Base-by-base conservation (phyloP, 2,113 vertebrate genomes). In the rabbit (Oryctolagus cuniculus) region DNA sequence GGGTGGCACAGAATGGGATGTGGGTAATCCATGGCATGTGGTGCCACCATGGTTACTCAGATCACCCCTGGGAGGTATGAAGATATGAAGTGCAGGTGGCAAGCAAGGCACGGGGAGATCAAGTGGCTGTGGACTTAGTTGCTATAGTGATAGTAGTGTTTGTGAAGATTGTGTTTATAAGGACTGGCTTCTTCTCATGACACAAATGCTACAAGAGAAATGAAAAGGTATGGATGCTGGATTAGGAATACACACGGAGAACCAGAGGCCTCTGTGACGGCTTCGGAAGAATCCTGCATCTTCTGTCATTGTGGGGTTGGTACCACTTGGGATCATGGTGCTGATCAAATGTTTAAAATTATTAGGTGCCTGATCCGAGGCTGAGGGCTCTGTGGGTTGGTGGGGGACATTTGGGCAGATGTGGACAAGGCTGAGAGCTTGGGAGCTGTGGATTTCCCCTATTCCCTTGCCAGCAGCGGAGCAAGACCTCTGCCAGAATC, bases 171-270 rank as follows among this genome's bases (percentile, higher is more conserved):
- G 22, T 79, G 44, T 44, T 44, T 44, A 44, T 44, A 44, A 44
- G n/a, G 77, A 63, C n/a, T 83, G 82, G 55, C 19, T 79, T 91
- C 81, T 91, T 93, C 36, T 69, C 38, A 29, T 36, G 70, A 78
- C 36, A 13, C 31, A 53, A 36, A 78, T 24, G 21, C 34, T 80
- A 70, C 0, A 8, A 88, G 67, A 67, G 19, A 72, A 81, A 67
- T 53, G 53, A 66, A 66, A 80, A 90, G 58, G 81, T 92, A 12
- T 74, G 44, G 55, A 63, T 1, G 2, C 49, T 80, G 53, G 44
- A 67, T 87, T 83, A 51, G 44, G 38, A 93, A 36, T 19, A 34
- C 64, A 75, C 12, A n/a, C 0, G 64, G 36, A 66, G 19, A 80
- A 15, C 1, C n/a, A 55, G 58, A 69, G 31, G 25, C 49, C 63